Evolutionary conservation across 2,113 vertebrate genomes (phyloP).

Genomic region (Rhinopithecus roxellana): DNA sequence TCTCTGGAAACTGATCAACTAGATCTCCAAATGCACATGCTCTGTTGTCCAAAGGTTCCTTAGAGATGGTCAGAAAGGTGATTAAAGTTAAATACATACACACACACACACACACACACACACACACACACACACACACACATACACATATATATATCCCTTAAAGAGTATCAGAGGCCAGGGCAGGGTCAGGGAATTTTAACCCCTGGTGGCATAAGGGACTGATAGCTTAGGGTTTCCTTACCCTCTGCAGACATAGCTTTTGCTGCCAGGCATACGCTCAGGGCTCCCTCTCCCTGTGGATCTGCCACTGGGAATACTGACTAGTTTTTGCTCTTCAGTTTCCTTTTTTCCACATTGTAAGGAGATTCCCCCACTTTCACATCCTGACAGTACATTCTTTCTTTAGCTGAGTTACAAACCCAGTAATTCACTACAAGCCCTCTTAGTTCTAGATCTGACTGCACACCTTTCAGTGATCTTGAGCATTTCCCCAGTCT

Average conservation of each 20-base stretch:
- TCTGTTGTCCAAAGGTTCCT: background rate
- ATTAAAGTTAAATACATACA: too few relatives aligned
- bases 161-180: background rate
- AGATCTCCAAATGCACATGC: background rate
- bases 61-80: background rate
- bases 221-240: background rate
- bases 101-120: too few relatives aligned
- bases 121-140: too few relatives aligned
- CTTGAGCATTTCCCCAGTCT: background rate
- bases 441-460: background rate
- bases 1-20: background rate
- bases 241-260: background rate
- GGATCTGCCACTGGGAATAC: background rate
- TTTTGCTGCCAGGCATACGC: background rate
- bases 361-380: background rate
- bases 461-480: background rate
- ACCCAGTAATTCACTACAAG: background rate
- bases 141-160: too few relatives aligned
- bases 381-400: background rate
- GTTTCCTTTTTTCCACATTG: background rate
- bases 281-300: background rate
- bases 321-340: background rate
- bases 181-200: background rate
- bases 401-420: background rate
- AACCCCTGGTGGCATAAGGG: background rate